Evolutionary conservation across 2,113 vertebrate species (phyloP).

Genomic region (Rhizomys pruinosus): DNA sequence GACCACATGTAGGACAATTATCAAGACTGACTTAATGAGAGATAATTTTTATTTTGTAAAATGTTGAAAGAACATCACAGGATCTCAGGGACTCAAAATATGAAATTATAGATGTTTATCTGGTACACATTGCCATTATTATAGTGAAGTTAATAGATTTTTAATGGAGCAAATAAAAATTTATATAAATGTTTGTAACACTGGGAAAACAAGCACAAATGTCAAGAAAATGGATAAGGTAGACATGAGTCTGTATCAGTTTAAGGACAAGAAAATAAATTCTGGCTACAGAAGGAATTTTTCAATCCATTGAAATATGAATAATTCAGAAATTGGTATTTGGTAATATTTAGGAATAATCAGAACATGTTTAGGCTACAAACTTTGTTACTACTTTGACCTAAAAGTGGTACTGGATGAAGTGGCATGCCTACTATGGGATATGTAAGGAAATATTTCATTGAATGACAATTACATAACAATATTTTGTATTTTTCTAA

Average conservation of each 20-base stretch:
- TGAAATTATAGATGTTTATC: neutral
- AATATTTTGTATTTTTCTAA: neutral
- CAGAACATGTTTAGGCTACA: neutral
- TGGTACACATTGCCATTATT: neutral
- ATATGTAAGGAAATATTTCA: no score
- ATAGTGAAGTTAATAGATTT: neutral
- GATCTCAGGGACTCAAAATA: neutral
- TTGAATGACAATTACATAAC: neutral
- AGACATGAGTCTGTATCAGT: neutral
- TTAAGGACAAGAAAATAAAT: neutral
- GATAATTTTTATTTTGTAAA: neutral
- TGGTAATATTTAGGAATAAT: neutral
- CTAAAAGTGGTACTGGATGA: neutral
- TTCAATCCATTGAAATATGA: neutral
- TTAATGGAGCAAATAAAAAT: neutral
- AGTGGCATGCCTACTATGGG: no score
- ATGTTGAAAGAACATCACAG: neutral
- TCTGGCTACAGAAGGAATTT: neutral
- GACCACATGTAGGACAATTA: neutral
- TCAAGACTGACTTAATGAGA: neutral
- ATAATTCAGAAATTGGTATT: neutral
- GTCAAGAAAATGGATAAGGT: neutral
- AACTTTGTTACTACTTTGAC: neutral
- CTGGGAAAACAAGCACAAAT: neutral
- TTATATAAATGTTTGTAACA: neutral